Evolutionary conservation across 2,888 invertebrate species (phyloP), one percentile per base, ranked within the genome.

Genomic region (Aphidius colemani): DNA sequence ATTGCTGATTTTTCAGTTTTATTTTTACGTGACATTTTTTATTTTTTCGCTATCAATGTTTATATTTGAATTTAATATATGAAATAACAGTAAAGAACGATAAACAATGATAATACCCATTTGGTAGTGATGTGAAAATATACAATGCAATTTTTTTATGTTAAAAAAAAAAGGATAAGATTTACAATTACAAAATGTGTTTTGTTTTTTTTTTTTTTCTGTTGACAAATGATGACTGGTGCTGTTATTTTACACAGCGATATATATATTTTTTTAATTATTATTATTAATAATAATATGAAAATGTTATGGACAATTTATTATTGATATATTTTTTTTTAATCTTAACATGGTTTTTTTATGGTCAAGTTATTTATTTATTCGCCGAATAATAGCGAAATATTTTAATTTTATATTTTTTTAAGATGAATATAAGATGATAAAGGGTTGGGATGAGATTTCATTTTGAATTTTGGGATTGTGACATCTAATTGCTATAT

Each of bases 401-500:
- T 57, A 45, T 45, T 13, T 6, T 30, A 9, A 45, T 55, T 55
- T 18, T 44, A 13, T 13, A 43, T 41, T 43, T 41, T 13, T 55
- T 13, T 7, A n/a, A 57, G 46, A 48, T 46, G 46, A 57, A 46
- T 39, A 10, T 48, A 8, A 45, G 58, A 45, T 61, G 55, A 63
- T 58, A 51, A 65, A 57, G 58, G 55, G 57, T 59, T 62, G 53
- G 67, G 59, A 64, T 65, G 67, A 68, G 62, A 62, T 69, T 67
- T 65, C 67, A 71, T 63, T 69, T 71, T 70, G 73, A 74, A 30
- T 46, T 57, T 70, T 71, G 72, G 75, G 70, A 69, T 53, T 69
- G 75, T 73, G 78, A 75, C 76, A 77, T 75, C 76, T 81, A 78
- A 74, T 71, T 71, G 66, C 71, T 76, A 76, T 73, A 76, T 76